Conservation (phyloP, 1,140 invertebrate genomes). For the Sinonovacula constricta region DNA sequence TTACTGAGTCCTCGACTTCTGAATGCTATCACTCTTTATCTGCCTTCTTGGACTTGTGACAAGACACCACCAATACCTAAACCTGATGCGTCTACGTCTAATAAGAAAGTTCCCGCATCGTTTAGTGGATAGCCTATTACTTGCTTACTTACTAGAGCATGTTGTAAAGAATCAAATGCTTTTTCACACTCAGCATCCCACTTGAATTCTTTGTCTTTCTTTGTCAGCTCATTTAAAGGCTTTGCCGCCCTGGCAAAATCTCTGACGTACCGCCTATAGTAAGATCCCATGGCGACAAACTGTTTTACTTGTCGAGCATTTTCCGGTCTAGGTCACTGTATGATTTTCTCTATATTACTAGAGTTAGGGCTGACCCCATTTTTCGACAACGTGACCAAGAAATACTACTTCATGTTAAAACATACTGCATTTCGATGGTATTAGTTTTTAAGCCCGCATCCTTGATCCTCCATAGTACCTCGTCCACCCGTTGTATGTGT, state of each 20-base stretch:
- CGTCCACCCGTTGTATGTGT: neutral
- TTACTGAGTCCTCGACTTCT: constrained; percentile 32
- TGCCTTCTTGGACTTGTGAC: constrained; percentile 56
- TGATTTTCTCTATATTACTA: constrained; percentile 7
- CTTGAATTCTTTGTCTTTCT: constrained; percentile 35
- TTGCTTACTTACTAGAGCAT: constrained; percentile 38
- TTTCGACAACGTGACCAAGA: constrained; percentile 35
- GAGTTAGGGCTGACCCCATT: constrained; percentile 22
- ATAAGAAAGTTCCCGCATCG: constrained; percentile 48
- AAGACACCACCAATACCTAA: constrained; percentile 64
- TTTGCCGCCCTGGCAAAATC: constrained; percentile 43
- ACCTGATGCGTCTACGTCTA: constrained; percentile 67
- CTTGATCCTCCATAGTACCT: constrained; percentile 10
- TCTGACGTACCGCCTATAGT: constrained; percentile 43
- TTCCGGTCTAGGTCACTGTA: constrained; percentile 42
- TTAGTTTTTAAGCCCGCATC: constrained; percentile 50
- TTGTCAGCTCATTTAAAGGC: constrained; percentile 47
- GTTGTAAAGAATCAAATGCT: constrained; percentile 56
- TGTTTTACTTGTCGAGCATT: constrained; percentile 38
- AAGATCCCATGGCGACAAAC: constrained; percentile 40
- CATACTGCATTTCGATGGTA: constrained; percentile 33
- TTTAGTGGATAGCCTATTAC: constrained; percentile 47
- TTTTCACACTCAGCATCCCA: constrained; percentile 50
- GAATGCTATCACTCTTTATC: constrained; percentile 26
- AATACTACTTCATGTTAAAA: constrained; percentile 53